phyloP scores from a whole-genome alignment of 30 jellyfish, hydroid and myxozoan species.

The Cassiopea andromeda region DNA sequence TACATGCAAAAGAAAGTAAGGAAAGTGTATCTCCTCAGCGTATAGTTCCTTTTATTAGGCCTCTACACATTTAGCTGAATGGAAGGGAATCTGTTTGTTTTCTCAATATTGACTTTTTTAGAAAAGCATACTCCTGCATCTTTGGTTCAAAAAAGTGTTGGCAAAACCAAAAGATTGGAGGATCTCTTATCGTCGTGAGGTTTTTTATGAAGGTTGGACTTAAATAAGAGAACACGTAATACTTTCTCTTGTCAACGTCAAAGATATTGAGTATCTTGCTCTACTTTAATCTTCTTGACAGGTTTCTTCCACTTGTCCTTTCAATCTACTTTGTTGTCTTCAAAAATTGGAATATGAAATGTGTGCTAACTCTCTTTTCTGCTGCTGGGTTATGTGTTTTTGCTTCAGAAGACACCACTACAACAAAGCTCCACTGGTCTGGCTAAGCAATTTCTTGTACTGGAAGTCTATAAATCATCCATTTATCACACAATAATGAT shows the following conservation, averaged over 20 bases:
- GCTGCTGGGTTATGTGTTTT: constrained; percentile 46
- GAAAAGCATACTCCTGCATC: constrained; percentile 11
- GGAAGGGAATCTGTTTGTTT: constrained; percentile 34
- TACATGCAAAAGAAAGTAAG: neutral
- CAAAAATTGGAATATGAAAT: constrained; percentile 8
- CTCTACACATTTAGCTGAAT: constrained; percentile 27
- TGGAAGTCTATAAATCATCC: constrained; percentile 37
- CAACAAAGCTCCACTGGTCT: constrained; percentile 44
- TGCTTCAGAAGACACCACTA: constrained; percentile 43
- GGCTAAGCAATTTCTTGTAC: constrained; percentile 44
- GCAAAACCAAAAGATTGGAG: constrained; percentile 38
- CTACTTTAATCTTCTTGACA: constrained; percentile 40
- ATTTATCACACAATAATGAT: constrained; percentile 22
- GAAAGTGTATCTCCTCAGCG: neutral
- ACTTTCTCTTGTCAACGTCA: neutral
- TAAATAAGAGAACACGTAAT: constrained; percentile 12
- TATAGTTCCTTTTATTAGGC: constrained; percentile 25
- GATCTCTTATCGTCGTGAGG: neutral
- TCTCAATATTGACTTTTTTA: constrained; percentile 1
- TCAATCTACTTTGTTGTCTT: constrained; percentile 16
- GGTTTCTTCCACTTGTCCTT: constrained; percentile 28
- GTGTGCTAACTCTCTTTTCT: constrained; percentile 11
- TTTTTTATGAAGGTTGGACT: constrained; percentile 8
- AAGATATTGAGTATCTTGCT: constrained; percentile 23
- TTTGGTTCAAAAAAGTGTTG: constrained; percentile 14